Conservation (phyloP, 2,113 vertebrate genomes). For the Bujurquina vittata region DNA sequence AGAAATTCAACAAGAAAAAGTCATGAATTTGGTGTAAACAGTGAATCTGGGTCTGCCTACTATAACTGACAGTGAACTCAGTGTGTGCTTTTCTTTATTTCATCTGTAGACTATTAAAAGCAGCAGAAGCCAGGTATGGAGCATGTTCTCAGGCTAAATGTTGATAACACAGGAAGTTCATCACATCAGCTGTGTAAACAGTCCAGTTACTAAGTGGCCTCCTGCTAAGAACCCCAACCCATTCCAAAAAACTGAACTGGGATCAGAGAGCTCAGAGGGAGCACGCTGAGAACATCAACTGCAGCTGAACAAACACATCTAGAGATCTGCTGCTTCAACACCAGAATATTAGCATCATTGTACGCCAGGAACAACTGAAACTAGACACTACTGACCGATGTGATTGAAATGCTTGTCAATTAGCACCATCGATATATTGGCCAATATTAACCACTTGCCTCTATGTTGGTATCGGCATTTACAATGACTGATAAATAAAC, state of each 20-base stretch:
- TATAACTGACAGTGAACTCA: neutral
- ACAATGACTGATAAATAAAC: neutral
- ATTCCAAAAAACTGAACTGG: neutral
- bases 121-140: neutral
- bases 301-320: conserved; percentile 49
- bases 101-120: neutral
- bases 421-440: neutral
- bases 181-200: conserved; percentile 48
- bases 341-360: rapidly evolving
- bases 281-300: neutral
- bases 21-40: neutral
- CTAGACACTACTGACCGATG: neutral
- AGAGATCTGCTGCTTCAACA: neutral
- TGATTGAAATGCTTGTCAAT: neutral
- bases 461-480: rapidly evolving
- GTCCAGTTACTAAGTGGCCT: neutral
- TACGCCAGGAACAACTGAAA: neutral
- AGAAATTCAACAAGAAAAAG: neutral
- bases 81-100: neutral
- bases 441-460: no score
- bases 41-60: neutral
- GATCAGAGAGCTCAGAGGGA: neutral
- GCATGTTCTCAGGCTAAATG: neutral
- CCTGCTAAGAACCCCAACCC: neutral
- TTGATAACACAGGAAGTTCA: rapidly evolving